phyloP scores from a whole-genome alignment of 2,113 vertebrate genomes.

The Perccottus glenii region DNA sequence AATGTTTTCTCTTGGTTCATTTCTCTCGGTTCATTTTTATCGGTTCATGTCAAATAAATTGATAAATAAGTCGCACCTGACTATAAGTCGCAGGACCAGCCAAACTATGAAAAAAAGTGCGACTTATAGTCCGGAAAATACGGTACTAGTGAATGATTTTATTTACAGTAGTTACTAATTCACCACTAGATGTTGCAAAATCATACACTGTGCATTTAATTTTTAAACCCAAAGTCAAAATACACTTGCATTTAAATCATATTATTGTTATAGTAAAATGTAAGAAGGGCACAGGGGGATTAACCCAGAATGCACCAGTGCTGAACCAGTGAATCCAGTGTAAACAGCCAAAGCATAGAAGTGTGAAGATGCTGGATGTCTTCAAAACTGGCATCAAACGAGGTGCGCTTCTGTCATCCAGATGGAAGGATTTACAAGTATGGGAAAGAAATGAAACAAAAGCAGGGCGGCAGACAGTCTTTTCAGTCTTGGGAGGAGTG shows the following conservation, averaged over 20 bases:
- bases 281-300: conserved; percentile 1
- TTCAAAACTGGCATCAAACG: conserved; percentile 31
- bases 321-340: conserved; percentile 14
- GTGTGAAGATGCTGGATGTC: conserved; percentile 31
- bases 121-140: no score
- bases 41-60: no score
- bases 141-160: no score
- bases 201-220: no score
- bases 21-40: no score
- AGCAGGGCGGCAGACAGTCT: conserved; percentile 28
- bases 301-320: conserved; percentile 9
- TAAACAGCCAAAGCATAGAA: conserved; percentile 8
- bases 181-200: no score
- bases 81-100: no score
- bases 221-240: no score
- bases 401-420: conserved; percentile 25
- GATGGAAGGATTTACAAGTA: conserved; percentile 62
- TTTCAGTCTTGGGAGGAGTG: conserved; percentile 49
- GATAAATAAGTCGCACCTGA: no score
- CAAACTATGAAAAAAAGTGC: no score
- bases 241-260: neutral
- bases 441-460: conserved; percentile 57
- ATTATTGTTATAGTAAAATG: neutral
- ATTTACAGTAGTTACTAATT: no score
- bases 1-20: no score